These are phyloP conservation scores for Halichondria panicea DNA, from an alignment of 37 sponge, comb jelly and placozoan species.

Conservation along the genomic window DNA sequence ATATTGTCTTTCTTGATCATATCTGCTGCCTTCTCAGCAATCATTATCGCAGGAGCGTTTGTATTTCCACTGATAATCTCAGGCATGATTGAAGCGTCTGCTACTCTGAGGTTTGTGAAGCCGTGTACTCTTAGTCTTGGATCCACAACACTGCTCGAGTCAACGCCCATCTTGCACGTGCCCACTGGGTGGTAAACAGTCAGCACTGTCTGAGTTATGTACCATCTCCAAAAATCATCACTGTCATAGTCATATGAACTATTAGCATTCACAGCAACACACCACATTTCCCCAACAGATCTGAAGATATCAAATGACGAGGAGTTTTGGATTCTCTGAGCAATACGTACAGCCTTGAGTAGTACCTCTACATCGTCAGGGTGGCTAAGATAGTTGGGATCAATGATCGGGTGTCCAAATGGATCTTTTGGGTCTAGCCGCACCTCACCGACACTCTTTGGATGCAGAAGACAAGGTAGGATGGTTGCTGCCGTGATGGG, in stretches of 20 bases:
- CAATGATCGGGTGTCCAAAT: slow-evolving; percentile 59
- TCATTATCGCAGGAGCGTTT: slow-evolving; percentile 78
- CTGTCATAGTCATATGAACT: slow-evolving; percentile 35
- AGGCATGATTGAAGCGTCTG: slow-evolving; percentile 89
- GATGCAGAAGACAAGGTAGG: slow-evolving; percentile 47
- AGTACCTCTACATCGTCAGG: slow-evolving; percentile 57
- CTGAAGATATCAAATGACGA: slow-evolving; percentile 32
- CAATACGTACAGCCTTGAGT: slow-evolving; percentile 51
- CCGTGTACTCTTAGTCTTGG: slow-evolving; percentile 72
- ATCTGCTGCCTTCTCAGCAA: slow-evolving; percentile 90
- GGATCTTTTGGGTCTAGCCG: slow-evolving; percentile 45
- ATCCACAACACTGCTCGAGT: slow-evolving; percentile 73
- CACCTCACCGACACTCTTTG: slow-evolving; percentile 73
- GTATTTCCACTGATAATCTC: slow-evolving; percentile 69
- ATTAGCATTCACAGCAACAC: slow-evolving; percentile 27
- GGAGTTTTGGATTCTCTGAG: slow-evolving; percentile 50
- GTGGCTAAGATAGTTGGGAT: slow-evolving; percentile 75
- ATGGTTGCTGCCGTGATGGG: too few relatives aligned
- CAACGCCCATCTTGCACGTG: slow-evolving; percentile 88
- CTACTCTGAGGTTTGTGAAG: slow-evolving; percentile 65
- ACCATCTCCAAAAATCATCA: slow-evolving; percentile 72
- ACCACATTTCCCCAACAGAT: too few relatives aligned
- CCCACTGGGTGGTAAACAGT: slow-evolving; percentile 71
- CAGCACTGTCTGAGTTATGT: slow-evolving; percentile 45
- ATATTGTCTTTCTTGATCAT: slow-evolving; percentile 86